Evolutionary conservation across 1,140 invertebrate genomes (phyloP).

Genomic region (Sitobion miscanthi): DNA sequence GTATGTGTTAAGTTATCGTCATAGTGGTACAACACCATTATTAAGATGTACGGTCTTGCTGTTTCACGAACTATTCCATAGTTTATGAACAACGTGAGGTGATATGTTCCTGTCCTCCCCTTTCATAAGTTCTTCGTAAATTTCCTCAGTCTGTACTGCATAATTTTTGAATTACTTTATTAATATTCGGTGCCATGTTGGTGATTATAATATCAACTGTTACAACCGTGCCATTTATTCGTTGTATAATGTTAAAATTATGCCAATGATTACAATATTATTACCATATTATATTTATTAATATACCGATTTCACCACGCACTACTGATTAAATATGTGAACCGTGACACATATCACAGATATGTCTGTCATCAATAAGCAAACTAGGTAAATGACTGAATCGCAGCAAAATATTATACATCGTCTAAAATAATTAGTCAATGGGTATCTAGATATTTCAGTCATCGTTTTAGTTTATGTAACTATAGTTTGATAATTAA

Average conservation of each 20-base stretch:
- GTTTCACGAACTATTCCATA: not conserved
- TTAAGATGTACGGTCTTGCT: not conserved
- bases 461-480: not conserved
- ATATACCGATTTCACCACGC: not conserved
- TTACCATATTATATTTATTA: slow-evolving; percentile 1
- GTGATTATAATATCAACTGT: slow-evolving; percentile 11
- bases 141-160: not conserved
- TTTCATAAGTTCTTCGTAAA: not conserved
- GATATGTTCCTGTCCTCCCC: not conserved
- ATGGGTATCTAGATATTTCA: not conserved
- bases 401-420: not conserved
- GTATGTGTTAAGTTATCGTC: not conserved
- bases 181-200: slow-evolving; percentile 7
- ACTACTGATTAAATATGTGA: not conserved
- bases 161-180: not conserved
- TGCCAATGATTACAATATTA: not conserved
- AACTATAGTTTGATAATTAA: not conserved
- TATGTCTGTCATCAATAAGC: not conserved
- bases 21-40: not conserved
- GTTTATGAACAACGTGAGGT: not conserved
- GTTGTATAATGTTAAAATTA: slow-evolving; percentile 19
- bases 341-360: not conserved
- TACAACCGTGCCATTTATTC: not conserved
- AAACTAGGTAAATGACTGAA: not conserved
- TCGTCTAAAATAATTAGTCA: not conserved